A percentile compares a stretch with the other conserved stretches of the same genome.
Conservation (phyloP, 2,797 vertebrate genomes). For the Lerista edwardsae region DNA sequence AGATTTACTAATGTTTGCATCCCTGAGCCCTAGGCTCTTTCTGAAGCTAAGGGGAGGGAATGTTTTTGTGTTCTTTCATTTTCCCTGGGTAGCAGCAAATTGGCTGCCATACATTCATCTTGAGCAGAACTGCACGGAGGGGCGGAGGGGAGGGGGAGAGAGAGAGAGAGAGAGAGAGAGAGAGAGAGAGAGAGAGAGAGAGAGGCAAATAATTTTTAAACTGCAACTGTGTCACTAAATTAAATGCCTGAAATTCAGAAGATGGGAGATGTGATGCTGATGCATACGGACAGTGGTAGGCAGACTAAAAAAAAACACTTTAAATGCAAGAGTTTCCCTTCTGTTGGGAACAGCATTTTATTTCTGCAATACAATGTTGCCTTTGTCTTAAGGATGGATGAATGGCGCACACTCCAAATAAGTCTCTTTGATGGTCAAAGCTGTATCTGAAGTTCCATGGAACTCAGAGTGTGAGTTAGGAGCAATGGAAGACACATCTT, state of each 20-base stretch:
- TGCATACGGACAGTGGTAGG: accelerated
- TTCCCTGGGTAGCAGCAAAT: conserved; percentile 75
- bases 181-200: conserved; percentile 17
- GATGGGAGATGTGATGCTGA: not conserved
- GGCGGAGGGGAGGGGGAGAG: too few relatives aligned
- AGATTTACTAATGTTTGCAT: conserved; percentile 65
- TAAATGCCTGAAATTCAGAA: conserved; percentile 43
- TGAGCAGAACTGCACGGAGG: conserved; percentile 49
- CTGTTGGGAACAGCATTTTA: not conserved
- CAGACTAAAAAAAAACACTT: conserved; percentile 1
- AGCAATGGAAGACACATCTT: not conserved
- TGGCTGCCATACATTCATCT: conserved; percentile 72
- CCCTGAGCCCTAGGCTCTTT: conserved; percentile 64
- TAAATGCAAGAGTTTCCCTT: conserved; percentile 2
- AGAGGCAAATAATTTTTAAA: conserved; percentile 60
- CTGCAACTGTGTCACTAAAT: conserved; percentile 48
- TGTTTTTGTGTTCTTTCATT: conserved; percentile 75
- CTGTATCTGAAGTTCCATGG: not conserved
- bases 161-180: not conserved
- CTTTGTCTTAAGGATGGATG: conserved; percentile 41
- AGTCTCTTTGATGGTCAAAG: conserved; percentile 41
- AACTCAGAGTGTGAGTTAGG: conserved; percentile 23
- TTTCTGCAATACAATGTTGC: conserved; percentile 18
- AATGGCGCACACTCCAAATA: conserved; percentile 4
- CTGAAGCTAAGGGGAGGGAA: conserved; percentile 71